phyloP scores from a whole-genome alignment of 2,113 vertebrate species.

The Etheostoma spectabile region DNA sequence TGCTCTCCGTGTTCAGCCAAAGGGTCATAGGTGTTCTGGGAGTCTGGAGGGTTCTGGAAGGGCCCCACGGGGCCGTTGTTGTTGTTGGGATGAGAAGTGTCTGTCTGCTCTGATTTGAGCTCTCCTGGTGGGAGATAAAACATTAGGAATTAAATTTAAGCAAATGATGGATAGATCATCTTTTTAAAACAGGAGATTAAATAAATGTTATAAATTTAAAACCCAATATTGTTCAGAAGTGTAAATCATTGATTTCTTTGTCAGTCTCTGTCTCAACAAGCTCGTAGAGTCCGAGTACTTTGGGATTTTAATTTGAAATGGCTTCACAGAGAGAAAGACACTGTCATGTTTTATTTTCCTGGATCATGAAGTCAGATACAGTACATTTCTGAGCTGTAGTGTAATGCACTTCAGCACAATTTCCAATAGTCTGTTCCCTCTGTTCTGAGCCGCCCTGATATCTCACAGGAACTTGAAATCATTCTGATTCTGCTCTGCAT shows the following conservation, averaged over 20 bases:
- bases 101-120: conserved; percentile 57
- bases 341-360: neutral
- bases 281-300: neutral
- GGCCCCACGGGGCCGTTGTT: conserved; percentile 72
- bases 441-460: neutral
- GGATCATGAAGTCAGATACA: neutral
- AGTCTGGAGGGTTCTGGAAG: conserved; percentile 40
- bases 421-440: conserved; percentile 26
- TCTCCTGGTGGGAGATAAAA: conserved; percentile 59
- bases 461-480: conserved; percentile 38
- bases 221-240: neutral
- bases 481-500: conserved; percentile 8
- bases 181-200: neutral
- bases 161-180: too few relatives aligned
- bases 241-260: neutral
- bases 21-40: conserved; percentile 39
- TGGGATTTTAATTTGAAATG: neutral
- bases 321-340: neutral
- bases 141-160: neutral
- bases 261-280: neutral
- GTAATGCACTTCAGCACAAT: conserved; percentile 30
- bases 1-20: conserved; percentile 87
- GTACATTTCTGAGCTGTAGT: neutral
- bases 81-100: conserved; percentile 50
- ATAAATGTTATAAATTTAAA: neutral